Evolutionary conservation across 2,113 vertebrate species (phyloP), one percentile per base, ranked within the genome.

Genomic region (Pseudolaguvia tuberculata): DNA sequence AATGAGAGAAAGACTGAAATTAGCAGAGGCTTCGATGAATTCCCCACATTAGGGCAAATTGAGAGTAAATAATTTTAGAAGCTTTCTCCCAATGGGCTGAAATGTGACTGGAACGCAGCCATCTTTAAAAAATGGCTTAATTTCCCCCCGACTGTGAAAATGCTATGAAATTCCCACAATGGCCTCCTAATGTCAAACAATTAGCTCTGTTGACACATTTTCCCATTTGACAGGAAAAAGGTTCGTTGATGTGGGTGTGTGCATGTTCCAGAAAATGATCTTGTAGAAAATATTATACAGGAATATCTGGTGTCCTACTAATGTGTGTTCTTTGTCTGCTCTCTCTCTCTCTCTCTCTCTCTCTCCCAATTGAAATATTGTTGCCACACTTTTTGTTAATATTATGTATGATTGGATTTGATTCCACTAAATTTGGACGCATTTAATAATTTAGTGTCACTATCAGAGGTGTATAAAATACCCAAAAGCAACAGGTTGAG

Each of bases 31-130:
- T 76, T 70, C 79, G 62, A 17, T 67, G 47, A 71, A 77, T 68
- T 81, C 61, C 73, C 56, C 68, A 75, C 68, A 71, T 76, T 68
- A 66, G 78, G 52, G 50, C 55, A 81, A 78, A 81, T 21, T 50
- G 56, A 71, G 79, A 78, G 67, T 81, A 72, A 73, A 81, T 81
- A 74, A 75, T 81, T 75, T 78, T 48, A 65, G 61, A 75, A 56
- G 55, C 65, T 61, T 55, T 67, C 17, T 75, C 59, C 72, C 71
- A 78, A 70, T 78, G 66, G 53, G 70, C 72, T 75, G 20, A 21
- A 75, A 56, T 72, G 31, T 47, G 14, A 68, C 59, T 62, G 62
- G 62, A 81, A 56, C 12, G 53, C 20, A 61, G 70, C 55, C 71
- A 78, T 31, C 47, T 70, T 62, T 61, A 48, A 53, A 70, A 75